These are phyloP conservation scores for Amorpha juglandis DNA, from an alignment of 2,888 invertebrate species.

Conservation along the genomic window DNA sequence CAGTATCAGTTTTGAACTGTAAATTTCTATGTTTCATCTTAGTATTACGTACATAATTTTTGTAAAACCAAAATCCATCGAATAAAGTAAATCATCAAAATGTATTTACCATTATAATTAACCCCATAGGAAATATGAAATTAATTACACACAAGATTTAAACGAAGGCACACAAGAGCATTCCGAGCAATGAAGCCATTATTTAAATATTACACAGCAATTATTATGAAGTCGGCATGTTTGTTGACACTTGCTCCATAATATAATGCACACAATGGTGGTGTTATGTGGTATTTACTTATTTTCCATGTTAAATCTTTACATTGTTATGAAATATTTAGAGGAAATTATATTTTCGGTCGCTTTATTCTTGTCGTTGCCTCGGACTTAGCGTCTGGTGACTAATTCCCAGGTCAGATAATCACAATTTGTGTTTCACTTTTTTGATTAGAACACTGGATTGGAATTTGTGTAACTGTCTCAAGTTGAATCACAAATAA, in stretches of 20 bases:
- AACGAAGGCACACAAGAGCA: conserved; percentile 12
- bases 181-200: conserved; percentile 7
- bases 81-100: neutral
- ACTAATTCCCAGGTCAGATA: no score
- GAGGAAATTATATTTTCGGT: no score
- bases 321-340: neutral
- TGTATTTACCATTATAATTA: neutral
- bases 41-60: no score
- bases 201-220: neutral
- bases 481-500: no score
- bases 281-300: conserved; percentile 13
- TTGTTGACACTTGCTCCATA: conserved; percentile 9
- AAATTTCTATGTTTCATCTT: no score
- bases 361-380: no score
- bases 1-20: no score
- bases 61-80: no score
- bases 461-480: no score
- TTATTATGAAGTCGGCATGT: conserved; percentile 17
- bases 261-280: neutral
- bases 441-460: no score
- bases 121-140: neutral
- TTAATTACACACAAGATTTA: conserved; percentile 15
- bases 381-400: no score
- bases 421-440: no score
- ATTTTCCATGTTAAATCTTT: conserved; percentile 1